Conservation (phyloP, 1,140 invertebrate genomes). For the Dryas iulia region DNA sequence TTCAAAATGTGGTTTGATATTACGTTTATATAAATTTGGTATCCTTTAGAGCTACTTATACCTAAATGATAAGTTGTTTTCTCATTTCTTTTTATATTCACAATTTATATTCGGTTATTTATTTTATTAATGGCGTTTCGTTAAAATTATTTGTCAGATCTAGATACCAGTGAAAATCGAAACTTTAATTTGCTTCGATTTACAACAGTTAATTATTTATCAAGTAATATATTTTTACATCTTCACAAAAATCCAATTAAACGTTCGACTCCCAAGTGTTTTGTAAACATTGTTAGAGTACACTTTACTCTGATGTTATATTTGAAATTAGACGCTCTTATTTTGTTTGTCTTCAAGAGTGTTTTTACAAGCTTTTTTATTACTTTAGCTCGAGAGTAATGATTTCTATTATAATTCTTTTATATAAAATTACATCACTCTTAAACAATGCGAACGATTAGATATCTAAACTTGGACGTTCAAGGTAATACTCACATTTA, state of each 20-base stretch:
- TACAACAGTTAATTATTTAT: neutral
- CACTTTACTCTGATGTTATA: neutral
- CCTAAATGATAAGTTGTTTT: too few species aligned
- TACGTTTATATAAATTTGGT: too few species aligned
- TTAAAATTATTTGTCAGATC: neutral
- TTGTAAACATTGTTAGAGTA: neutral
- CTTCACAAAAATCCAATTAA: neutral
- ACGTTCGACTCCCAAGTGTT: neutral
- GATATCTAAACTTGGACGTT: neutral
- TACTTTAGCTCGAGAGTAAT: neutral
- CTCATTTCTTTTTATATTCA: too few species aligned
- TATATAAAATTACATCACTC: slow-evolving; percentile 1
- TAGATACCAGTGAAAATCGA: neutral
- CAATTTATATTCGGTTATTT: too few species aligned
- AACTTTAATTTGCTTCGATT: neutral
- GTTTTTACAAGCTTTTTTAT: neutral
- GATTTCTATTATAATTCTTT: slow-evolving; percentile 5
- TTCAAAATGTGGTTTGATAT: too few species aligned
- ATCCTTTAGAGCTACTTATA: too few species aligned
- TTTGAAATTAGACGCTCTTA: neutral
- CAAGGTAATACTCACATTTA: neutral
- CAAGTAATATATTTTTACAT: neutral
- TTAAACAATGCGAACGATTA: neutral
- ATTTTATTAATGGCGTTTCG: too few species aligned
- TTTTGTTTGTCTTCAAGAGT: neutral